These are phyloP conservation scores for Lysandra coridon DNA, from an alignment of 2,888 invertebrate genomes.

Conservation along the genomic window DNA sequence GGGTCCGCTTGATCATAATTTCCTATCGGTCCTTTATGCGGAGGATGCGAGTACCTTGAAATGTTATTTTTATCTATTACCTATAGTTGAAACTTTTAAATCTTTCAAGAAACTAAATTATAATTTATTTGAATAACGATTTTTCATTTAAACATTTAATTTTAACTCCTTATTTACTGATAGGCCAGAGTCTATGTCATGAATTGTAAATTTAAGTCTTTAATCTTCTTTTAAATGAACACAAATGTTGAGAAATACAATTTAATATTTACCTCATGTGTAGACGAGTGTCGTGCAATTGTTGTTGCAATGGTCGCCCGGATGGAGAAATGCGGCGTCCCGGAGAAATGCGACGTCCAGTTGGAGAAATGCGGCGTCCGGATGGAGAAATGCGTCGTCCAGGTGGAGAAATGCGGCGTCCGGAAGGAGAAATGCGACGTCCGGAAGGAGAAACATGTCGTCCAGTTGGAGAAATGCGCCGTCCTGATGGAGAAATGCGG, in stretches of 20 bases:
- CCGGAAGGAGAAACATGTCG: conserved; percentile 23
- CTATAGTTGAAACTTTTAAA: neutral
- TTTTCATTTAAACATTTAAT: neutral
- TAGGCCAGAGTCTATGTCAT: neutral
- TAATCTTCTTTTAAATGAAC: too few species aligned
- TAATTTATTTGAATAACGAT: neutral
- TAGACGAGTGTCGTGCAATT: conserved; percentile 34
- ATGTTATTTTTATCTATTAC: neutral
- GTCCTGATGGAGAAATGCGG: conserved; percentile 31
- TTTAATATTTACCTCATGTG: neutral
- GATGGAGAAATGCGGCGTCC: conserved; percentile 38
- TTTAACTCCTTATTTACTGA: neutral
- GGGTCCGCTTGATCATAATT: neutral
- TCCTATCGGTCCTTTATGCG: neutral
- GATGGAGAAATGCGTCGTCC: conserved; percentile 33
- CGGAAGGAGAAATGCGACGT: conserved; percentile 34
- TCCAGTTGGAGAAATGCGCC: neutral
- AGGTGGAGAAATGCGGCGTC: conserved; percentile 38
- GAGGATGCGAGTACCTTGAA: conserved; percentile 5
- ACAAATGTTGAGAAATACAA: too few species aligned
- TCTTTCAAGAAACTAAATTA: neutral
- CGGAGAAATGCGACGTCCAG: conserved; percentile 29
- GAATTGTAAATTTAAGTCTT: too few species aligned
- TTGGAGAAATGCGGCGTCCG: conserved; percentile 32
- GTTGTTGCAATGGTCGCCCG: conserved; percentile 32